Conservation (phyloP, 1,140 invertebrate species). For the Capitella teleta region DNA sequence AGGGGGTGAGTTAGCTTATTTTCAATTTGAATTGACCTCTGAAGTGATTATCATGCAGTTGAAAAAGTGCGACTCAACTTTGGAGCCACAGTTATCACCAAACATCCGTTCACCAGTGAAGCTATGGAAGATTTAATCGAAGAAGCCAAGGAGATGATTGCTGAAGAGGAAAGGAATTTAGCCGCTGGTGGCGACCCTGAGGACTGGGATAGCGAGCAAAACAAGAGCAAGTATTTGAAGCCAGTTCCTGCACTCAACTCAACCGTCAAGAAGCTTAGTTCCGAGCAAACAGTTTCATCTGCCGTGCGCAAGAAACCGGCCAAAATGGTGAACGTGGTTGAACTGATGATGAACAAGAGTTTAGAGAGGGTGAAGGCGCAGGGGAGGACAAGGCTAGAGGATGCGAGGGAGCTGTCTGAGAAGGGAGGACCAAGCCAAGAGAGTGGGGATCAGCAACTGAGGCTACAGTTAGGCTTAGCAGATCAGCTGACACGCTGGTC, state of each 20-base stretch:
- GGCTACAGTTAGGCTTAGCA: too few relatives aligned
- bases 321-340: constrained; percentile 5
- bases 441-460: too few relatives aligned
- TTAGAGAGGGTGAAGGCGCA: too few relatives aligned
- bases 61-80: constrained; percentile 27
- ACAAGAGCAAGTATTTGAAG: constrained; percentile 6
- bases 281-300: neutral
- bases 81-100: constrained; percentile 19
- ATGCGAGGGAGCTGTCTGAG: too few relatives aligned
- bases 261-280: neutral
- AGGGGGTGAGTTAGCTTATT: constrained; percentile 24
- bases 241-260: neutral
- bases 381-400: too few relatives aligned
- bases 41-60: constrained; percentile 23
- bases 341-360: constrained; percentile 4
- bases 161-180: constrained; percentile 18
- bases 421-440: too few relatives aligned
- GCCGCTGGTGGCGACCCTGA: constrained; percentile 19
- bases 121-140: constrained; percentile 17
- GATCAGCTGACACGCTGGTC: too few relatives aligned
- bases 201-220: constrained; percentile 14
- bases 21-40: too few relatives aligned
- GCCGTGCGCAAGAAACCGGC: neutral
- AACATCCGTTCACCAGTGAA: constrained; percentile 21
- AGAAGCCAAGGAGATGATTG: constrained; percentile 19